These are phyloP conservation scores for Cygnus olor DNA, from an alignment of 2,797 vertebrate species.

Conservation along the genomic window DNA sequence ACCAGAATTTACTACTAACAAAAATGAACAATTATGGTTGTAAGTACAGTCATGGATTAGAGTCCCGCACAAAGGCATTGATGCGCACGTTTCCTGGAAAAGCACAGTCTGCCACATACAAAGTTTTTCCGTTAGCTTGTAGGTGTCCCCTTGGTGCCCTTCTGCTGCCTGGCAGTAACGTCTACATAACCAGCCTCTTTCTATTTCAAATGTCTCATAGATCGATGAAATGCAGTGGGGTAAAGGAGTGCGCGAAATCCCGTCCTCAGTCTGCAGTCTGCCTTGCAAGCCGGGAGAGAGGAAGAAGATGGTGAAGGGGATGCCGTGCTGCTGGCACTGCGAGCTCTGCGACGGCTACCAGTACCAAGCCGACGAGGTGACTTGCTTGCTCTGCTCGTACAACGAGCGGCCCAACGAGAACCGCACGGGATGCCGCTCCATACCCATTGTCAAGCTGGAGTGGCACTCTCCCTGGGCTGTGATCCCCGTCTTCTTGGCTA, in stretches of 20 bases:
- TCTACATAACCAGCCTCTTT: not conserved
- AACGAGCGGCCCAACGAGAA: conserved; percentile 93
- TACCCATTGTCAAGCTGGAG: conserved; percentile 97
- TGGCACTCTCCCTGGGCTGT: conserved; percentile 99
- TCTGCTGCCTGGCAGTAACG: not conserved
- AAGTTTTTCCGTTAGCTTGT: not conserved
- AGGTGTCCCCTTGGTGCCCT: not conserved
- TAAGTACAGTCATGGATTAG: no score
- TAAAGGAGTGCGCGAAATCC: conserved; percentile 86
- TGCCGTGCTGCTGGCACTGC: conserved; percentile 98
- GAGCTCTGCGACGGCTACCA: conserved; percentile 96
- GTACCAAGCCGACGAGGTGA: conserved; percentile 94
- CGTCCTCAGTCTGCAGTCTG: conserved; percentile 91
- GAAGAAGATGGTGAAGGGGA: conserved; percentile 97
- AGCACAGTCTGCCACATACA: rapidly evolving
- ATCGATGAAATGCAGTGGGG: conserved; percentile 97
- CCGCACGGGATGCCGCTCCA: conserved; percentile 92
- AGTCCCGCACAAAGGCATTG: not conserved
- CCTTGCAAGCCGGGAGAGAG: conserved; percentile 94
- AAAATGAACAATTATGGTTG: not conserved
- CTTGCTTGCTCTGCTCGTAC: conserved; percentile 92
- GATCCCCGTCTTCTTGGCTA: conserved; percentile 95
- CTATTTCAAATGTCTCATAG: conserved; percentile 74
- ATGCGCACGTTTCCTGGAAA: not conserved
- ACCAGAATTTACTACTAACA: not conserved